Conservation (phyloP, 2,888 invertebrate species). For the Drosophila peninsularis region DNA sequence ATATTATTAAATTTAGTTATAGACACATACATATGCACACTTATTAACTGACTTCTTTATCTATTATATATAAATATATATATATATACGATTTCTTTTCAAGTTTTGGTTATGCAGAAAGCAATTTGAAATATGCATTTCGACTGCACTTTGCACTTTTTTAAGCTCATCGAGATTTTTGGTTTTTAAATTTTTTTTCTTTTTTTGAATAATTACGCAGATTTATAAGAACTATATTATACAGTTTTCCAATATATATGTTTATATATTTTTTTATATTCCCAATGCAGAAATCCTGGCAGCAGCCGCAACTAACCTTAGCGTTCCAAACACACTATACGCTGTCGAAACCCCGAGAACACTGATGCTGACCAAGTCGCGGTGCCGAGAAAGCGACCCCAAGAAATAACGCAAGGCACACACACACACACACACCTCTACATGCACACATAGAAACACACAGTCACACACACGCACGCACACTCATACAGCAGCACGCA, state of each 20-base stretch:
- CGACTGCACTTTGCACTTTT: constrained; percentile 69
- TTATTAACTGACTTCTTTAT: constrained; percentile 11
- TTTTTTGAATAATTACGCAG: constrained; percentile 9
- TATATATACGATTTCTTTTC: constrained; percentile 16
- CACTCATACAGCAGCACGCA: constrained; percentile 38
- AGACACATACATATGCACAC: constrained; percentile 65
- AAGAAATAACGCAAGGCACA: constrained; percentile 66
- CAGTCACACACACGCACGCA: constrained; percentile 25
- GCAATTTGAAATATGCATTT: constrained; percentile 16
- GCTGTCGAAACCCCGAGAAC: constrained; percentile 86
- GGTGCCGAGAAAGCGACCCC: constrained; percentile 83
- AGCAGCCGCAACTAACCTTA: constrained; percentile 84
- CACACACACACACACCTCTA: constrained; percentile 16
- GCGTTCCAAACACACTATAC: constrained; percentile 85
- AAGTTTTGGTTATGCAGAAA: constrained; percentile 23
- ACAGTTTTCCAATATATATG: not conserved
- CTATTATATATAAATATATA: constrained; percentile 11
- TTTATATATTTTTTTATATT: constrained; percentile 28
- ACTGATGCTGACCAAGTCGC: constrained; percentile 85
- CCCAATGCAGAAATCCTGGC: constrained; percentile 66
- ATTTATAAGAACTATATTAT: constrained; percentile 8
- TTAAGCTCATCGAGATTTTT: constrained; percentile 14
- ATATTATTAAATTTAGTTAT: constrained; percentile 42
- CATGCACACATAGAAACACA: constrained; percentile 18
- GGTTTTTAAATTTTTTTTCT: not conserved